Conservation (phyloP, 2,797 vertebrate species). For the Sparus aurata region DNA sequence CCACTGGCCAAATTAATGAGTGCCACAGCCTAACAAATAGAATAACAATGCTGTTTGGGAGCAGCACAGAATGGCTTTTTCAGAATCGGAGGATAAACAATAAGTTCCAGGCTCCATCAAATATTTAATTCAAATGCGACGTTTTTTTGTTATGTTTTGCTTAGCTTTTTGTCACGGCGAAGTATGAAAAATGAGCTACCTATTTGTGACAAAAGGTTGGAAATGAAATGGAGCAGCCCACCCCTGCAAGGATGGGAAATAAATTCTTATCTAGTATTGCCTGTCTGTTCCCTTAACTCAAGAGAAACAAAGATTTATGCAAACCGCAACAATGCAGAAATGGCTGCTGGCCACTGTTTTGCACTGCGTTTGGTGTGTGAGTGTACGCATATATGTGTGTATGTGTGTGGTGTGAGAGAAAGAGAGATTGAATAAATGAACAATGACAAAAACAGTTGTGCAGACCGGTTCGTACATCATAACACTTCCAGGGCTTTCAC, state of each 20-base stretch:
- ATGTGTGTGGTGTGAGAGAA: neutral
- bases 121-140: slow-evolving; percentile 58
- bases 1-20: slow-evolving; percentile 76
- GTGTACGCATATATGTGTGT: slow-evolving; percentile 18
- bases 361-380: slow-evolving; percentile 10
- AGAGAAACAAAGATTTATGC: slow-evolving; percentile 72
- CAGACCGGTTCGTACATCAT: slow-evolving; percentile 47
- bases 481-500: slow-evolving; percentile 50
- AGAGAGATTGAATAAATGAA: slow-evolving; percentile 39
- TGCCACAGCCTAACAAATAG: slow-evolving; percentile 65
- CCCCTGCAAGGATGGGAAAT: slow-evolving; percentile 55
- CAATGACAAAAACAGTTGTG: slow-evolving; percentile 45
- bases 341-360: slow-evolving; percentile 59
- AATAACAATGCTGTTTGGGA: slow-evolving; percentile 45
- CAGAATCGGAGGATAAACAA: slow-evolving; percentile 43
- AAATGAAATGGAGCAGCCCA: slow-evolving; percentile 62
- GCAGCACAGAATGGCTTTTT: slow-evolving; percentile 27
- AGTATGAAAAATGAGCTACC: slow-evolving; percentile 75
- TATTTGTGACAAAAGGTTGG: slow-evolving; percentile 64
- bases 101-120: slow-evolving; percentile 48
- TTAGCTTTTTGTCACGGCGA: slow-evolving; percentile 57
- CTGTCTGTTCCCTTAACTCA: slow-evolving; percentile 60
- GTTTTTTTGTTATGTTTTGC: slow-evolving; percentile 23
- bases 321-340: slow-evolving; percentile 59
- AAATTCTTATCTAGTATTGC: slow-evolving; percentile 62